A percentile compares a stretch with the other conserved stretches of the same genome.
Conservation (phyloP, 1,140 invertebrate genomes). For the Cotesia chilonis region DNA sequence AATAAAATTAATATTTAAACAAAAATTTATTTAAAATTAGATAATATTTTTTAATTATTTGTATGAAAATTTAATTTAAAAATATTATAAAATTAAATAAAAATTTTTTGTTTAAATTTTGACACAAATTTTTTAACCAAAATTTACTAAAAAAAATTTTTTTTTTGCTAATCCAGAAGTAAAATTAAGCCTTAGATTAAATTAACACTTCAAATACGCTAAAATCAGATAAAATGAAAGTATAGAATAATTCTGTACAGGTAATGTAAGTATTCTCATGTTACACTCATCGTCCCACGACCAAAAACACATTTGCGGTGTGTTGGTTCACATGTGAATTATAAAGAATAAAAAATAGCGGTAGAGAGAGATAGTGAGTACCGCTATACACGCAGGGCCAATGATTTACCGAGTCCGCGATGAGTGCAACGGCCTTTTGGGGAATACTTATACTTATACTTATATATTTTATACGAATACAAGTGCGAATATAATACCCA, state of each 20-base stretch:
- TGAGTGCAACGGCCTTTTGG: constrained; percentile 55
- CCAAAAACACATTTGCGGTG: constrained; percentile 6
- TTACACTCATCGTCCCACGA: constrained; percentile 18
- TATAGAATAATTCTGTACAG: not conserved
- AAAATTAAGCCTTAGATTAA: not conserved
- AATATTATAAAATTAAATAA: too few species aligned
- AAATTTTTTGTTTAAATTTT: too few species aligned
- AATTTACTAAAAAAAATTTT: too few species aligned
- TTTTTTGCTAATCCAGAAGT: not conserved
- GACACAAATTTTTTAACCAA: too few species aligned
- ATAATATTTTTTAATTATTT: too few species aligned
- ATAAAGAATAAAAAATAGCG: constrained; percentile 17
- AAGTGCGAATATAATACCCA: too few species aligned
- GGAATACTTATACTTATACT: constrained; percentile 7
- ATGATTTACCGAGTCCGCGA: constrained; percentile 25
- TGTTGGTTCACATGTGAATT: constrained; percentile 22
- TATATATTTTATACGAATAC: constrained; percentile 7
- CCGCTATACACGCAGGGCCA: constrained; percentile 42
- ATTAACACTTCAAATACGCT: not conserved
- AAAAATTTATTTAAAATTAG: too few species aligned
- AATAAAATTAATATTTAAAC: too few species aligned
- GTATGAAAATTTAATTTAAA: too few species aligned
- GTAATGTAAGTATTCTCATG: not conserved
- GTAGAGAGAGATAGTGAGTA: constrained; percentile 40
- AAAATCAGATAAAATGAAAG: constrained; percentile 10